Conservation (phyloP, 2,797 vertebrate genomes). For the Clamator glandarius region DNA sequence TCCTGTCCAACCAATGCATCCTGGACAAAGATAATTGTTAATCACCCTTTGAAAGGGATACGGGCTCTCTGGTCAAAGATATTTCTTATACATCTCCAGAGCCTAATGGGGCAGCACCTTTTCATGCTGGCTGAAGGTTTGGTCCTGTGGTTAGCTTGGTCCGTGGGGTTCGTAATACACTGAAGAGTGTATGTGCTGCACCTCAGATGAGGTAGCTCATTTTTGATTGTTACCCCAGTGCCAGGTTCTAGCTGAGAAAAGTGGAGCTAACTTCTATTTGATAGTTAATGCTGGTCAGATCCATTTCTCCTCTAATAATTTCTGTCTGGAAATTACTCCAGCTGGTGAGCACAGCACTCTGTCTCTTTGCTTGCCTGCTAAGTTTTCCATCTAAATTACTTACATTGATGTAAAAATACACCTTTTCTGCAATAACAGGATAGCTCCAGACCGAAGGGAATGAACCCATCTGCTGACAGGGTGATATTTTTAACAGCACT, state of each 20-base stretch:
- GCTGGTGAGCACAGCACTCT: rapidly evolving
- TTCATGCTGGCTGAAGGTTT: not conserved
- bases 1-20: too few species aligned
- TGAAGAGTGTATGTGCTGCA: rapidly evolving
- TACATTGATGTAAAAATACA: not conserved
- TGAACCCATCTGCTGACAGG: not conserved
- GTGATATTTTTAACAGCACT: constrained; percentile 10
- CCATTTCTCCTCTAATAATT: not conserved
- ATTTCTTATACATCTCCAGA: not conserved
- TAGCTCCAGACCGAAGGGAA: not conserved
- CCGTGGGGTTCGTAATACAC: not conserved
- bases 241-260: not conserved
- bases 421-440: not conserved
- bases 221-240: not conserved
- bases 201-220: not conserved
- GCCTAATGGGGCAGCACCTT: not conserved
- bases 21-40: not conserved
- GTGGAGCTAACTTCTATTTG: not conserved
- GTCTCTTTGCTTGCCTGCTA: not conserved
- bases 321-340: not conserved
- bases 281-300: not conserved
- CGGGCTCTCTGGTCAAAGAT: rapidly evolving
- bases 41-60: not conserved
- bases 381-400: not conserved
- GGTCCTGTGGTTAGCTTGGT: not conserved